A percentile compares a stretch with the other conserved stretches of the same genome.
These are phyloP conservation scores for Bucorvus abyssinicus DNA, from an alignment of 2,797 vertebrate genomes.

Conservation along the genomic window DNA sequence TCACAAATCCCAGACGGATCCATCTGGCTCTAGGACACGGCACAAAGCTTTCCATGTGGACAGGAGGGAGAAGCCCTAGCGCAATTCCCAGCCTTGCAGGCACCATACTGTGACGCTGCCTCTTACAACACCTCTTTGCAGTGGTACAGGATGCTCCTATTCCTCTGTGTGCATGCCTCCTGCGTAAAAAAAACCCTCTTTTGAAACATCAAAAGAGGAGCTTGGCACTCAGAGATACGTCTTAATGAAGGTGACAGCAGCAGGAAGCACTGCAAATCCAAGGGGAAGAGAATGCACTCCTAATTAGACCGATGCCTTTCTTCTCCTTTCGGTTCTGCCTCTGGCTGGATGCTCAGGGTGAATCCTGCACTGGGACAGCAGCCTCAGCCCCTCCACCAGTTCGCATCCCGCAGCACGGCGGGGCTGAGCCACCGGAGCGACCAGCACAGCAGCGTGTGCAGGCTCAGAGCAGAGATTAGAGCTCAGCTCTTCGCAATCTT, in stretches of 20 bases:
- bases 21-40: not conserved
- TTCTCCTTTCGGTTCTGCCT: not conserved
- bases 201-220: not conserved
- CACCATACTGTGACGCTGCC: not conserved
- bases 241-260: conserved; percentile 36
- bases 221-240: not conserved
- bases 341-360: not conserved
- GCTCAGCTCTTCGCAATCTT: not conserved
- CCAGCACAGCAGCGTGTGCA: not conserved
- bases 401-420: not conserved
- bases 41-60: not conserved
- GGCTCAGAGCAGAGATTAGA: not conserved
- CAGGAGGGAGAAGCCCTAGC: not conserved
- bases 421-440: not conserved
- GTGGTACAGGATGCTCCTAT: not conserved
- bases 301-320: not conserved
- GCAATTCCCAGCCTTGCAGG: not conserved
- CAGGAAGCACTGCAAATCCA: conserved; percentile 15
- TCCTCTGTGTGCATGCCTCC: not conserved
- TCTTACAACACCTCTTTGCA: not conserved
- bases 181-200: not conserved
- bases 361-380: not conserved
- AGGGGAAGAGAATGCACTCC: not conserved
- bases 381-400: not conserved
- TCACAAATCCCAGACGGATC: not conserved